Evolutionary conservation across 2,888 invertebrate species (phyloP), one percentile per base, ranked within the genome.

Genomic region (Cordilura impudica): DNA sequence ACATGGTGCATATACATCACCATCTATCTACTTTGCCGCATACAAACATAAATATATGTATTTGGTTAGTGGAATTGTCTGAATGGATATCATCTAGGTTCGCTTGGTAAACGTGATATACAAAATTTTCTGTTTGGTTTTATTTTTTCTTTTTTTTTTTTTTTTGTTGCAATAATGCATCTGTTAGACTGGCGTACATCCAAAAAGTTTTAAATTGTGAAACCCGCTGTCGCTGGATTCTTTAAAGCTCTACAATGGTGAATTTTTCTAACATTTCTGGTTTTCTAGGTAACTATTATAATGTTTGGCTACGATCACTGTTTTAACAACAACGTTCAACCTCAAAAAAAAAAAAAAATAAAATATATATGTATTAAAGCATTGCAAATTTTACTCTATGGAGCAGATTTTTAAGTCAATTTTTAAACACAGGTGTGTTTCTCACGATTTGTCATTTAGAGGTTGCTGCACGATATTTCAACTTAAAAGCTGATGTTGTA

Each of bases 371-470:
- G n/a, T n/a, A n/a, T 51, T 35, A 45, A 66, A 60, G 53, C 47
- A n/a, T 60, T 63, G n/a, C 31, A 54, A n/a, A 47, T 60, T 16
- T 61, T 18, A 49, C 10, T 56, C 8, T 29, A 10, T 67, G 35
- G 21, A 61, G 18, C 47, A 66, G 49, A 26, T 60, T 70, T 49
- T 29, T 23, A 35, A 66, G 29, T 53, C 31, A 61, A 53, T 78
- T 70, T 71, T 71, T 65, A 56, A 61, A 21, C 49, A 79, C 83
- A 83, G 83, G 82, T 83, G 82, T 81, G 79, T 77, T 83, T 83
- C 82, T 83, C 83, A 83, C 83, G 83, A 81, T 83, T 81, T 79
- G 83, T 79, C 79, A 81, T 81, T 82, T 78, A 72, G 61, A 76
- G n/a, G 63, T 61, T 71, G 71, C 60, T 71, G 71, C 79, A 75